phyloP scores from a whole-genome alignment of 2,113 vertebrate genomes.

The Sebastes fasciatus region DNA sequence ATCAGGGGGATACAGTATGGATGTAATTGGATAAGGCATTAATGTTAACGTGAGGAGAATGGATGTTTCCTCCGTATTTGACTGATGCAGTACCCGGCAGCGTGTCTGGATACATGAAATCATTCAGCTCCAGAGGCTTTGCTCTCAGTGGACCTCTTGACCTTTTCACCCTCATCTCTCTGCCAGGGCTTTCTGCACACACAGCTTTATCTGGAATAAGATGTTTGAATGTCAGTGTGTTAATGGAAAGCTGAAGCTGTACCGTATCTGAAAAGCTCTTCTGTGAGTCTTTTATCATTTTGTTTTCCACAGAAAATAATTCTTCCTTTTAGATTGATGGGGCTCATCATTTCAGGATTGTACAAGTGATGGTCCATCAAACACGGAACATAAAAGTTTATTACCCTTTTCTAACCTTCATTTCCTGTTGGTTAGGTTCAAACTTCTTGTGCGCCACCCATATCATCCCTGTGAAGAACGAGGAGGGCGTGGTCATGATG shows the following conservation, averaged over 20 bases:
- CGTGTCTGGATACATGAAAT: slow-evolving; percentile 31
- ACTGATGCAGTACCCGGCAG: slow-evolving; percentile 1
- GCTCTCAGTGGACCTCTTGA: slow-evolving; percentile 38
- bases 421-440: slow-evolving; percentile 85
- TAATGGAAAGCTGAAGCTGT: slow-evolving; percentile 36
- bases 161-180: slow-evolving; percentile 46
- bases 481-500: slow-evolving; percentile 99
- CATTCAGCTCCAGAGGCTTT: slow-evolving; percentile 46
- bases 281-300: slow-evolving; percentile 16
- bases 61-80: slow-evolving; percentile 15
- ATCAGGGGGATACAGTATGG: background rate
- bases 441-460: slow-evolving; percentile 97
- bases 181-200: slow-evolving; percentile 15
- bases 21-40: background rate
- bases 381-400: background rate
- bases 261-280: slow-evolving; percentile 5
- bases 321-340: slow-evolving; percentile 5
- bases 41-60: slow-evolving; percentile 1
- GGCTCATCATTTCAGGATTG: background rate
- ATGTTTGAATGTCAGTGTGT: slow-evolving; percentile 56
- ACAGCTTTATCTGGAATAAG: slow-evolving; percentile 40
- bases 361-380: background rate
- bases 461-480: slow-evolving; percentile 98
- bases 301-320: slow-evolving; percentile 9
- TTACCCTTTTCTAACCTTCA: slow-evolving; percentile 28